Evolutionary conservation across 2,113 vertebrate genomes (phyloP).

Genomic region (Tenebrosternarchus preto): DNA sequence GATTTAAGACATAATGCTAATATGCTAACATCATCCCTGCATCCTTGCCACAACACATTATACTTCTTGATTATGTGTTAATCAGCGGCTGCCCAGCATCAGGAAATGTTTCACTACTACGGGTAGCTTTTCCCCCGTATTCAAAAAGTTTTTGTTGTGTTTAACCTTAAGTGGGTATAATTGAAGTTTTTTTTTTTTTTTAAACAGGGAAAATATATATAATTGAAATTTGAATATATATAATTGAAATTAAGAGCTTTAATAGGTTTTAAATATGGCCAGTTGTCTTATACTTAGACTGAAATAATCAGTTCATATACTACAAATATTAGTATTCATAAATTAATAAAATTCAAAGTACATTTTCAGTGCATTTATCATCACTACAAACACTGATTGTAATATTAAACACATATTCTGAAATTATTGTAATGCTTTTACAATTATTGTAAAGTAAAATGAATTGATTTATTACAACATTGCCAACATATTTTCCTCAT

Average conservation of each 20-base stretch:
- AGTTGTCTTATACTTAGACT: no score
- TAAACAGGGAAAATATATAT: background rate
- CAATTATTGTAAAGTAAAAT: no score
- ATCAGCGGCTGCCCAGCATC: constrained; percentile 32
- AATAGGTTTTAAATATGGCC: no score
- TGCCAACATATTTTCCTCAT: background rate
- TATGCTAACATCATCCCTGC: constrained; percentile 55
- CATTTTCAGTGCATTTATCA: background rate
- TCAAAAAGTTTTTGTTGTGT: no score
- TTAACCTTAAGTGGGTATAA: no score
- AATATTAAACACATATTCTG: background rate
- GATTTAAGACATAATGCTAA: constrained; percentile 68
- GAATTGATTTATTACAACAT: background rate
- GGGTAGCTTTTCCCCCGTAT: no score
- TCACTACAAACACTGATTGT: background rate
- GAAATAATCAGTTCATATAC: no score
- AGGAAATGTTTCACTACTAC: no score
- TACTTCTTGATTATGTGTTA: constrained; percentile 54
- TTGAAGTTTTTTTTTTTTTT: no score
- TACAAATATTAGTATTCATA: no score
- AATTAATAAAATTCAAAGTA: background rate
- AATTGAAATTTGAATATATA: no score
- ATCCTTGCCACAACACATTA: constrained; percentile 67
- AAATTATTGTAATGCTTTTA: no score
- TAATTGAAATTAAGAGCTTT: background rate